phyloP scores from a whole-genome alignment of 2,113 vertebrate genomes.

The Circaetus cinerascens region DNA sequence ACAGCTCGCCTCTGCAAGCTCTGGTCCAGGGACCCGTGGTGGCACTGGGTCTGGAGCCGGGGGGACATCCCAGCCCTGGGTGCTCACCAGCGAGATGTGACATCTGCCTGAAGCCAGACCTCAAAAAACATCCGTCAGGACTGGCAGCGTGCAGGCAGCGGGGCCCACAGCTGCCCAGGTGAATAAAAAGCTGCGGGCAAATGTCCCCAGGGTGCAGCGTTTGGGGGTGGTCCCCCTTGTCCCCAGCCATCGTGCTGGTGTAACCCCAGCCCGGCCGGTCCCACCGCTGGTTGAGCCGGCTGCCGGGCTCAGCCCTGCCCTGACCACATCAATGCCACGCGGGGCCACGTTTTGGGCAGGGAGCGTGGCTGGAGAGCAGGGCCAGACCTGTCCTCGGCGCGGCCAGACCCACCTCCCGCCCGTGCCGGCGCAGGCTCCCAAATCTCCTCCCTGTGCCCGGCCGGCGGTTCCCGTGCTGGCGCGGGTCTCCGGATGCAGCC shows the following conservation, averaged over 20 bases:
- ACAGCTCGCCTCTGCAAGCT: neutral
- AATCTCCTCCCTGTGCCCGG: neutral
- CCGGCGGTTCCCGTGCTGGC: neutral
- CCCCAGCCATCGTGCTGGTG: neutral
- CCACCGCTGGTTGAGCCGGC: neutral
- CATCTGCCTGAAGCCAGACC: neutral
- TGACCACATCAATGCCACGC: neutral
- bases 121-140: neutral
- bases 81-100: neutral
- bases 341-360: neutral
- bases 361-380: conserved; percentile 18
- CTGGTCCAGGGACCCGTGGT: accelerated
- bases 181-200: neutral
- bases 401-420: neutral
- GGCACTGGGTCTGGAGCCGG: neutral
- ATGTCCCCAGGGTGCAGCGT: accelerated
- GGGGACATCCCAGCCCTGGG: neutral
- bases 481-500: neutral
- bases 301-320: neutral
- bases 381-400: neutral
- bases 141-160: neutral
- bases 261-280: neutral
- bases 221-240: neutral
- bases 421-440: neutral
- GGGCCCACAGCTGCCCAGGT: neutral